Evolutionary conservation across 53 echinoderm and acorn worm species (phyloP).

Genomic region (Echinometra lucunter): DNA sequence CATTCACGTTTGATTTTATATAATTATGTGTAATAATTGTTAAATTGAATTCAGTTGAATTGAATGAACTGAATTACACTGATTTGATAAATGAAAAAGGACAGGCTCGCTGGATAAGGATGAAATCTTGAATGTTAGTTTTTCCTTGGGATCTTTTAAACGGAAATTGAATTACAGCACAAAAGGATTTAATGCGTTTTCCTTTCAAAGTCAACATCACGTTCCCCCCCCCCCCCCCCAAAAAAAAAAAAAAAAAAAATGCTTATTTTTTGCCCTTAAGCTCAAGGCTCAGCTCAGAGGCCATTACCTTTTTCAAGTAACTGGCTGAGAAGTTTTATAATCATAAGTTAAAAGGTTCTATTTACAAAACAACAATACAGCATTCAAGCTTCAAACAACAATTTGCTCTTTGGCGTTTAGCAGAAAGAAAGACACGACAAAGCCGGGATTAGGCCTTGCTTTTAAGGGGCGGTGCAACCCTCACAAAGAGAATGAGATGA

Average conservation of each 20-base stretch:
- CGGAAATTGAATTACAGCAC: not conserved
- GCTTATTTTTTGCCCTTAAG: not conserved
- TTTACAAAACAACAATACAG: conserved; percentile 27
- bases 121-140: no score
- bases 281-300: not conserved
- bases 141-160: no score
- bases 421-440: conserved; percentile 21
- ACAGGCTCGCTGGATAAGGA: no score
- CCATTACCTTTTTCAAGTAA: not conserved
- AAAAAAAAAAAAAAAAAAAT: no score
- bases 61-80: no score
- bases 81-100: no score
- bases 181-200: not conserved
- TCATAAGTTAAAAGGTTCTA: conserved; percentile 6
- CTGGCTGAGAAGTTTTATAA: not conserved
- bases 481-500: not conserved
- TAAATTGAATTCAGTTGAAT: no score
- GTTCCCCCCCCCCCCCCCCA: not conserved
- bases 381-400: conserved; percentile 40
- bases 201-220: not conserved
- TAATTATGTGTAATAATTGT: no score
- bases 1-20: no score
- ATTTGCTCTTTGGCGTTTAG: conserved; percentile 8
- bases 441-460: conserved; percentile 28
- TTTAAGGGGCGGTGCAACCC: conserved; percentile 14